phyloP scores from a whole-genome alignment of 2,113 vertebrate genomes.

The Laticauda laticaudata region DNA sequence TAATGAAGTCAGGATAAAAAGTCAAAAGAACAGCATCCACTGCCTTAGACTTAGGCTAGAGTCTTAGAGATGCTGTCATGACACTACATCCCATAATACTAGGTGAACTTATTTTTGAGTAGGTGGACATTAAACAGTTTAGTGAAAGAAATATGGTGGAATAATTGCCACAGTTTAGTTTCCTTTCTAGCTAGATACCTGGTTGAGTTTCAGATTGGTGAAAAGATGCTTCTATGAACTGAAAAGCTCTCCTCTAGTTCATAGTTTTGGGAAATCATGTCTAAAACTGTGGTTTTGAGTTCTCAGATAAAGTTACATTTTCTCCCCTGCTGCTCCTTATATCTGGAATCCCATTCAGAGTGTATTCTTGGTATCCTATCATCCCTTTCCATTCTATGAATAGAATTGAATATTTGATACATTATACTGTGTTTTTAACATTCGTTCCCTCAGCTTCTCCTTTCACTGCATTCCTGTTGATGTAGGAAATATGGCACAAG shows the following conservation, averaged over 20 bases:
- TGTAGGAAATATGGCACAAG: neutral
- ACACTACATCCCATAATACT: neutral
- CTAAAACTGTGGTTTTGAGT: neutral
- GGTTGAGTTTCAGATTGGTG: neutral
- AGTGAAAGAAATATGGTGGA: neutral
- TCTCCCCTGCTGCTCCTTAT: neutral
- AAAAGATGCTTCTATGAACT: neutral
- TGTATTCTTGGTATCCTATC: neutral
- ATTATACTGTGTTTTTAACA: neutral
- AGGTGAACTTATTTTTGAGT: neutral
- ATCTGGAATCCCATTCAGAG: neutral
- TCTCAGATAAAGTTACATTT: neutral
- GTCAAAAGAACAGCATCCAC: too few relatives aligned
- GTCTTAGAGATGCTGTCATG: neutral
- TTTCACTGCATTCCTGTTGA: neutral
- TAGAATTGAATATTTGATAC: neutral
- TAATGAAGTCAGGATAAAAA: neutral
- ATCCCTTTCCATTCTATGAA: neutral
- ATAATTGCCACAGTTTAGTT: neutral
- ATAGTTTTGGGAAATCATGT: neutral
- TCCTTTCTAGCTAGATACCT: neutral
- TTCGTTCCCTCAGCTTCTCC: neutral
- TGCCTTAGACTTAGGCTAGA: neutral
- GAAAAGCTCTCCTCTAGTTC: neutral
- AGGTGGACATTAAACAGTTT: neutral